Evolutionary conservation across 2,888 invertebrate species (phyloP), one percentile per base, ranked within the genome.

Genomic region (Xiphydria camelus): DNA sequence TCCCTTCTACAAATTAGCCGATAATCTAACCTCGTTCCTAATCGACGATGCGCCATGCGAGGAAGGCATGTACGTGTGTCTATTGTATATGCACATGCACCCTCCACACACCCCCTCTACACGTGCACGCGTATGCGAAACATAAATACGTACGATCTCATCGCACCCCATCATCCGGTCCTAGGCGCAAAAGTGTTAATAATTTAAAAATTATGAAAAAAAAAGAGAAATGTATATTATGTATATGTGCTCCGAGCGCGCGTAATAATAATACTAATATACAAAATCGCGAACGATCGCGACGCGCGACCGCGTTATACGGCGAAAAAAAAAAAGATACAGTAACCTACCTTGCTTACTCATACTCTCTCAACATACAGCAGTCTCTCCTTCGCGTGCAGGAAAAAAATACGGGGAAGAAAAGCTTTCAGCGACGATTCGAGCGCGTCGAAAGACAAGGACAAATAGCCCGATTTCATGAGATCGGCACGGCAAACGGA

Each of bases 161-260:
- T 10, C 2, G 6, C 26, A 10, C 26, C 26, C 14, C 26, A 14
- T 26, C 10, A 14, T 26, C 10, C 10, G 15, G 29, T 29, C 14
- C 12, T 14, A 7, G 29, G 12, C 29, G 29, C 2, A 14, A 10
- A 29, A 53, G 57, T 56, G 51, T n/a, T n/a, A 63, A 65, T 64
- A 65, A 64, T 64, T 63, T 61, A 59, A 56, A 53, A 41, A 50
- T 50, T 50, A 54, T 41, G 50, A 59, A 54, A 43, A 53, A 41
- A 53, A 41, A 25, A 25, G n/a, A 41, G 23, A 17, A 32, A 46
- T 37, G 34, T 34, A 40, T 36, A 39, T n/a, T n/a, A n/a, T n/a
- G n/a, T n/a, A n/a, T n/a, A n/a, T n/a, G n/a, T n/a, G 36, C 15
- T 35, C 25, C 21, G 20, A 20, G 36, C 23, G 29, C 25, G 15